Percentiles rank a stretch among this genome's conserved stretches.
phyloP scores from a whole-genome alignment of 2,888 invertebrate species.

The Amphipoea oculea region DNA sequence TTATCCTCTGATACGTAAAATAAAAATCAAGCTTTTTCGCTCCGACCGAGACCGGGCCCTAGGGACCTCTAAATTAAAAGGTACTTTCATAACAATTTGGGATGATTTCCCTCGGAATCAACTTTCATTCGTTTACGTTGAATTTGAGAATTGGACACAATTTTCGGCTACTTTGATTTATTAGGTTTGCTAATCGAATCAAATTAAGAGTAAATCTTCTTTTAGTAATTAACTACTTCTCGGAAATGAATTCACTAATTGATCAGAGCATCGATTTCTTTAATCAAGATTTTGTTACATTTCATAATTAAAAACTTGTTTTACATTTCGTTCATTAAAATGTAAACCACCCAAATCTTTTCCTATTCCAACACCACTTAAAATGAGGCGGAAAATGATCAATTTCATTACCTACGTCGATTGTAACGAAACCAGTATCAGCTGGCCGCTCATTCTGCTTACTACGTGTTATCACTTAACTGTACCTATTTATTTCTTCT shows the following conservation, averaged over 20 bases:
- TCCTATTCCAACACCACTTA: too few species aligned
- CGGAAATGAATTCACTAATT: constrained; percentile 23
- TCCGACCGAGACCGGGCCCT: constrained; percentile 47
- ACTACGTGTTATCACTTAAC: not conserved
- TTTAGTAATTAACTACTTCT: constrained; percentile 1
- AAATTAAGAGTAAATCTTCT: constrained; percentile 36
- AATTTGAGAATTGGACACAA: constrained; percentile 54
- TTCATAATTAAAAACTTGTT: constrained; percentile 17
- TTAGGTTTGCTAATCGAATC: constrained; percentile 40
- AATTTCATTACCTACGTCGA: not conserved
- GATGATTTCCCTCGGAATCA: constrained; percentile 66
- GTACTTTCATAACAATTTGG: constrained; percentile 66
- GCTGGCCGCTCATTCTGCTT: not conserved
- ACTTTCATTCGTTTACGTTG: constrained; percentile 56
- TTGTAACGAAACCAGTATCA: not conserved
- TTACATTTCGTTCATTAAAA: constrained; percentile 2
- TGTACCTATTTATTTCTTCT: not conserved
- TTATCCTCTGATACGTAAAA: constrained; percentile 62
- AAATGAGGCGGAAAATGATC: not conserved
- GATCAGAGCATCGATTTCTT: constrained; percentile 8
- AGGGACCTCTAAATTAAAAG: constrained; percentile 65
- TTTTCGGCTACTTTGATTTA: constrained; percentile 45
- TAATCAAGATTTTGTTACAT: constrained; percentile 5
- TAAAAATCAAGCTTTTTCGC: constrained; percentile 56
- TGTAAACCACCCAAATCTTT: not conserved